phyloP scores from a whole-genome alignment of 2,113 vertebrate genomes.

The Argyrosomus japonicus region DNA sequence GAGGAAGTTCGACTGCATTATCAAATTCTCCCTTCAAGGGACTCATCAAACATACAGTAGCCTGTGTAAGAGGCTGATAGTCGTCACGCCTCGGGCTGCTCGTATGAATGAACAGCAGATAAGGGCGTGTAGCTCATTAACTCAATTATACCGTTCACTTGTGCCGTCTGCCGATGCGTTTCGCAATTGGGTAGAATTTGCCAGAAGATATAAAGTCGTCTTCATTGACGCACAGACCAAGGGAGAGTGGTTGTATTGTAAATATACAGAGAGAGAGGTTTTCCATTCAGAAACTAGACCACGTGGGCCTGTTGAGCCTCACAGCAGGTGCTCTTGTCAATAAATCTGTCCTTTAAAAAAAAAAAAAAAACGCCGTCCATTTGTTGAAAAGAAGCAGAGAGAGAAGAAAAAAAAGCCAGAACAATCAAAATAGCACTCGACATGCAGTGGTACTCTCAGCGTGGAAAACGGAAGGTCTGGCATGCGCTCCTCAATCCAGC shows the following conservation, averaged over 20 bases:
- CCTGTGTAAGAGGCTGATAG: constrained; percentile 68
- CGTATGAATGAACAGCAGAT: constrained; percentile 69
- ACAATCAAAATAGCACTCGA: constrained; percentile 52
- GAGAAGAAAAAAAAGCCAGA: constrained; percentile 30
- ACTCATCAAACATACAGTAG: constrained; percentile 76
- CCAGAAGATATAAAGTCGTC: constrained; percentile 44
- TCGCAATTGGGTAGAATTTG: constrained; percentile 49
- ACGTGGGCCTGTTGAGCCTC: constrained; percentile 29
- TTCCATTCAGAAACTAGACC: constrained; percentile 36
- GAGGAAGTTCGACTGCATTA: constrained; percentile 60
- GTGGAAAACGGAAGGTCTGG: constrained; percentile 48
- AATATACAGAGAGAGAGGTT: constrained; percentile 4
- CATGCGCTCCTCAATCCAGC: constrained; percentile 36
- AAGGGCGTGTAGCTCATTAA: constrained; percentile 75
- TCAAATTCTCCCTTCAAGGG: constrained; percentile 65
- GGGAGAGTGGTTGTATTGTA: constrained; percentile 43
- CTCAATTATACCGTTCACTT: constrained; percentile 66
- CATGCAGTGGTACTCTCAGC: constrained; percentile 48
- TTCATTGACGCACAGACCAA: constrained; percentile 27
- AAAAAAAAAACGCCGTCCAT: neutral
- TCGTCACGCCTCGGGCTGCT: constrained; percentile 64
- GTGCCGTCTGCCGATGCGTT: constrained; percentile 55
- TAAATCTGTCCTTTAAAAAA: constrained; percentile 47
- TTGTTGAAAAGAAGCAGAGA: constrained; percentile 11
- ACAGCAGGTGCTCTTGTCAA: constrained; percentile 51